These are phyloP conservation scores for Coleophora flavipennella DNA, from an alignment of 2,888 invertebrate species.

Conservation along the genomic window DNA sequence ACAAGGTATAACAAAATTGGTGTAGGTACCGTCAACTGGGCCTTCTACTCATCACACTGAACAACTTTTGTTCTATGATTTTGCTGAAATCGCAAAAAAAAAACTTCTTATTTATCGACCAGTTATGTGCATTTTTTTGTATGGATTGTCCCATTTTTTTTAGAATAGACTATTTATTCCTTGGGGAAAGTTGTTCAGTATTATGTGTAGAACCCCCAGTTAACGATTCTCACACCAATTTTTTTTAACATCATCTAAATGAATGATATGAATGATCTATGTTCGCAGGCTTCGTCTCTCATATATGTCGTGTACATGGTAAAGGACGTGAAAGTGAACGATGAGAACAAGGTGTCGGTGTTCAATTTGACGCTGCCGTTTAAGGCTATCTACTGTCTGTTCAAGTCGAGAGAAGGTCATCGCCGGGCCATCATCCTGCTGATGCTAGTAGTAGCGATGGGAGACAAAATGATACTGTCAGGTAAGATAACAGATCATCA, in stretches of 20 bases:
- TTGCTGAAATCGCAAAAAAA: too few relatives aligned
- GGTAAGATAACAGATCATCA: slow-evolving; percentile 26
- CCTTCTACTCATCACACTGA: too few relatives aligned
- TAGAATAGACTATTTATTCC: too few relatives aligned
- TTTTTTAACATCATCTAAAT: background rate
- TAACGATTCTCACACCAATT: too few relatives aligned
- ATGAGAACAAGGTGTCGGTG: slow-evolving; percentile 69
- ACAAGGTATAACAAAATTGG: too few relatives aligned
- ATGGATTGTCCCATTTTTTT: background rate
- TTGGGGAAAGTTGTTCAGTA: too few relatives aligned
- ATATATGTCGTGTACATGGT: slow-evolving; percentile 75
- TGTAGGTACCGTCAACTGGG: too few relatives aligned
- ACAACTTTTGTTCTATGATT: too few relatives aligned
- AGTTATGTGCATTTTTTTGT: too few relatives aligned
- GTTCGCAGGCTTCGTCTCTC: slow-evolving; percentile 65
- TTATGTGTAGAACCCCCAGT: too few relatives aligned
- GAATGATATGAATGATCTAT: background rate
- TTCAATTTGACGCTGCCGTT: slow-evolving; percentile 59
- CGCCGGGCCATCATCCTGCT: slow-evolving; percentile 75
- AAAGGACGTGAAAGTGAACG: slow-evolving; percentile 77
- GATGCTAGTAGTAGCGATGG: slow-evolving; percentile 74
- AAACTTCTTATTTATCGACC: too few relatives aligned
- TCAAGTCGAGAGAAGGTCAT: slow-evolving; percentile 75
- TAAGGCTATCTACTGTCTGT: slow-evolving; percentile 66
- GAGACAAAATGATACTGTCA: slow-evolving; percentile 53